These are phyloP conservation scores for Parelbella ahira DNA, from an alignment of 2,888 invertebrate species.

Conservation along the genomic window DNA sequence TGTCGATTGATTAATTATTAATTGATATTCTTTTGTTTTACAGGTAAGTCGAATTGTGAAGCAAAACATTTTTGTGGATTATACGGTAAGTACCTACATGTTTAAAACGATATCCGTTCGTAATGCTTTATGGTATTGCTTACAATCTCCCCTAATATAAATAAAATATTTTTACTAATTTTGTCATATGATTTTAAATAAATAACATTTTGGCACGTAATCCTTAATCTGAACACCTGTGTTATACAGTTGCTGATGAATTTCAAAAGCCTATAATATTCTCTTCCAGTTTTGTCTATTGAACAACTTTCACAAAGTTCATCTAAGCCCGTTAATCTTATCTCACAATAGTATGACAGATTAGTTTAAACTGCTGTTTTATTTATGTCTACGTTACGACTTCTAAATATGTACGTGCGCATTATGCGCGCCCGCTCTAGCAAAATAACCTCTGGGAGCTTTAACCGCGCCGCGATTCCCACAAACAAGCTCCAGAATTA, in stretches of 20 bases:
- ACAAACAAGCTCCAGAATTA: constrained; percentile 28
- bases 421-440: constrained; percentile 1
- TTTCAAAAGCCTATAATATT: too few relatives aligned
- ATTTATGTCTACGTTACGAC: constrained; percentile 6
- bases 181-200: too few relatives aligned
- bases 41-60: constrained; percentile 27
- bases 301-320: too few relatives aligned
- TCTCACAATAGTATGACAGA: constrained; percentile 11
- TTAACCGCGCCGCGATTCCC: constrained; percentile 24
- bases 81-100: constrained; percentile 11
- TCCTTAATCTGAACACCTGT: too few relatives aligned
- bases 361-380: constrained; percentile 7
- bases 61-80: neutral
- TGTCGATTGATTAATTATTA: neutral
- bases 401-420: constrained; percentile 3
- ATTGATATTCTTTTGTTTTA: constrained; percentile 21
- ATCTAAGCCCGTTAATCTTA: too few relatives aligned
- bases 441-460: constrained; percentile 18
- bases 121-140: too few relatives aligned
- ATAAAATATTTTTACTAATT: too few relatives aligned
- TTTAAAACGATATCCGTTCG: too few relatives aligned
- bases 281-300: too few relatives aligned
- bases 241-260: too few relatives aligned
- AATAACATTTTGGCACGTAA: too few relatives aligned
- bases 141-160: too few relatives aligned